Percentiles rank a stretch among this genome's conserved stretches.
Evolutionary conservation across 2,797 vertebrate genomes (phyloP).

Genomic region (Chelon labrosus): DNA sequence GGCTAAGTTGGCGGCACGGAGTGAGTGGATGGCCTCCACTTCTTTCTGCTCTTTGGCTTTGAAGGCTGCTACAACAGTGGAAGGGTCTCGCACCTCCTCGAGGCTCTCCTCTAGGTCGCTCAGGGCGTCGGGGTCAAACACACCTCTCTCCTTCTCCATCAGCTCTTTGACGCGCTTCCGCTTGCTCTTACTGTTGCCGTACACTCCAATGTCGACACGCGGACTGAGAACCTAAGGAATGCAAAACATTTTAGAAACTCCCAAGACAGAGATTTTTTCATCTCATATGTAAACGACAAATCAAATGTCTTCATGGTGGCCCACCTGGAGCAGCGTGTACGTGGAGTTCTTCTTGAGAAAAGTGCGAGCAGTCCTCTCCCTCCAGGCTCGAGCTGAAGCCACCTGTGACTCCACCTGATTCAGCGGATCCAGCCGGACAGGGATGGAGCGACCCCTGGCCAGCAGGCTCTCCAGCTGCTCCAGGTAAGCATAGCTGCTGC

Average conservation of each 20-base stretch:
- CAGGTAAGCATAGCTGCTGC: conserved; percentile 93
- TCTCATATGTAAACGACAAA: background rate
- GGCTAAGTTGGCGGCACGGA: conserved; percentile 94
- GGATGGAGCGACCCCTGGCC: conserved; percentile 93
- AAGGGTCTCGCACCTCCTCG: conserved; percentile 92
- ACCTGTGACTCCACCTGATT: conserved; percentile 97
- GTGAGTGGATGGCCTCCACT: conserved; percentile 94
- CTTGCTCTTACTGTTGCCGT: conserved; percentile 95
- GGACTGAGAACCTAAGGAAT: conserved; percentile 92
- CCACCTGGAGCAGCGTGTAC: conserved; percentile 94
- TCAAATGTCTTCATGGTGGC: conserved; percentile 6
- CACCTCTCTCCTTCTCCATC: conserved; percentile 93
- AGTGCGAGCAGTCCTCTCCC: conserved; percentile 94
- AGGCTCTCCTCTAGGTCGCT: conserved; percentile 92
- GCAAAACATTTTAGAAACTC: background rate
- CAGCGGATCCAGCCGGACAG: conserved; percentile 92
- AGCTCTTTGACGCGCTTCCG: conserved; percentile 94
- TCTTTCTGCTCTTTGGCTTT: conserved; percentile 97
- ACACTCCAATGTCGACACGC: conserved; percentile 94
- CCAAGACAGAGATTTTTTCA: background rate
- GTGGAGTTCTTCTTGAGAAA: conserved; percentile 99
- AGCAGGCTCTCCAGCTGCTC: conserved; percentile 95
- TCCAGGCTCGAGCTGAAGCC: conserved; percentile 94
- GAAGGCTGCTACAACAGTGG: conserved; percentile 94
- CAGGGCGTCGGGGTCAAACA: conserved; percentile 89